Base-by-base conservation (phyloP, 2,888 invertebrate genomes). In the Pharmacophagus antenor region DNA sequence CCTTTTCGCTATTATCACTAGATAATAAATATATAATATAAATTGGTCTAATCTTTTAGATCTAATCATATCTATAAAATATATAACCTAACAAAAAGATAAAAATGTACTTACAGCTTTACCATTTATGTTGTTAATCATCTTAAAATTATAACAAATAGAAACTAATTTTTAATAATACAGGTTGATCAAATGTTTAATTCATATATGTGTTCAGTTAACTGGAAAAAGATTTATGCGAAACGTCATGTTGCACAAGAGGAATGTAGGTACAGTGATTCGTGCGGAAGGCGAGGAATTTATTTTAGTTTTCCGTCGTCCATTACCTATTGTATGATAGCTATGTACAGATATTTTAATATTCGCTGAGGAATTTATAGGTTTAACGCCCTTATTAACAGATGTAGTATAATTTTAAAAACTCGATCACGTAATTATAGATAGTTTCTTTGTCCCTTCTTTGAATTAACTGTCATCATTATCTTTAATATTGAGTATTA, bases 101-200 rank as follows among this genome's bases (percentile, higher is more conserved):
- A 48, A 22, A 55, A 59, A 49, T 10, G 18, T 54, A 67, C 67
- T 67, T 63, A 67, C 67, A 47, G 62, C 56, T 64, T 65, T 67
- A 4, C 58, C 37, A 63, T 62, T 67, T 53, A 49, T 31, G 20
- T 57, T 65, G 47, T 48, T 41, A 18, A 25, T 50, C 61, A 61
- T 61, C 21, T 53, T 58, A 23, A 23, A 23, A 37, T 2, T 56
- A 2, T 23, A 22, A 37, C 25, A 10, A 22, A 21, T 47, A 58
- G 5, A 10, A 20, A 5, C 22, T 41, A 15, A 15, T 31, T 44
- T 42, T 12, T 31, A 25, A 42, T 8, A 20, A 48, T 20, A 47
- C 20, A 20, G 20, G 5, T 37, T 12, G 51, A 51, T 47, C 15
- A 31, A 47, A 56, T 41, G n/a, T 49, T 50, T 50, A n/a, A 27